These are phyloP conservation scores for Nyctereutes procyonoides DNA, from an alignment of 2,113 vertebrate species.

Conservation along the genomic window DNA sequence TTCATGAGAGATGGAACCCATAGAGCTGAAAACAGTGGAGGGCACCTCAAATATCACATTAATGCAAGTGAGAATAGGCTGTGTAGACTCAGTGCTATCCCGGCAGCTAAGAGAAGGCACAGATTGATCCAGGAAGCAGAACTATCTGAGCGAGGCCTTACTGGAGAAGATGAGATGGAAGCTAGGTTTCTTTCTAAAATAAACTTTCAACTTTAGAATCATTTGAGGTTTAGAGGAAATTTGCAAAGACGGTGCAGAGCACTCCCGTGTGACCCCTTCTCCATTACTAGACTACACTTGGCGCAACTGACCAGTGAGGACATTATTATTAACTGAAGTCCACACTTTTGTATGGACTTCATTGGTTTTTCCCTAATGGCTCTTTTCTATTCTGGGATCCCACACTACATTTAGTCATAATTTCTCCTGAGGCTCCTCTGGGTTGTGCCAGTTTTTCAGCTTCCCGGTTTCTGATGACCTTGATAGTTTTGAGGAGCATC, in stretches of 20 bases:
- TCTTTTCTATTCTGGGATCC: neutral
- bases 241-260: neutral
- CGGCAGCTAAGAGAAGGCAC: rapidly evolving
- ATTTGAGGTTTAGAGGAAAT: neutral
- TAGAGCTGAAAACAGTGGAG: too few relatives aligned
- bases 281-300: neutral
- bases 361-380: neutral
- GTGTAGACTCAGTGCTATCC: neutral
- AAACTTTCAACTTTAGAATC: neutral
- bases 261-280: rapidly evolving
- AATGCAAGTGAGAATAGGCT: neutral
- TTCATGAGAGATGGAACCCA: neutral
- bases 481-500: neutral
- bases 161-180: neutral
- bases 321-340: neutral
- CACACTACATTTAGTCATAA: neutral
- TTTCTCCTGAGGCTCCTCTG: neutral
- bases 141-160: neutral
- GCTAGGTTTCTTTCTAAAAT: neutral
- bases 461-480: neutral
- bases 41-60: neutral
- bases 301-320: neutral
- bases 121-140: neutral
- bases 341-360: neutral
- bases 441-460: neutral